Conservation (phyloP, 1,140 invertebrate genomes). For the Diabrotica undecimpunctata region DNA sequence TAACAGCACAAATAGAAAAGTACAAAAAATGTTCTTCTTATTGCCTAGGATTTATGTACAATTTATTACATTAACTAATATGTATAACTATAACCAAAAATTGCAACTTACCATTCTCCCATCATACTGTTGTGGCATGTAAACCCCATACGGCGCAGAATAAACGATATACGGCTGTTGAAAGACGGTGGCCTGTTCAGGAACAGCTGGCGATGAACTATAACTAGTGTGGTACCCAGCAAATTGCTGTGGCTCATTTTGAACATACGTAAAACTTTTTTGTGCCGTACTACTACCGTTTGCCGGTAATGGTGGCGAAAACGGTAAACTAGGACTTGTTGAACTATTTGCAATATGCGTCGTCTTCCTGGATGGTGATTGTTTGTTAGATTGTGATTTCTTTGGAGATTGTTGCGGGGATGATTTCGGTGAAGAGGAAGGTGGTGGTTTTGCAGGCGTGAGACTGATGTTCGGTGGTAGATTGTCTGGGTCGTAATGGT, state of each 20-base stretch:
- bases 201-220: conserved; percentile 8
- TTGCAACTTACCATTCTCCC: conserved; percentile 35
- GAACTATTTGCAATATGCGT: conserved; percentile 39
- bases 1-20: no score
- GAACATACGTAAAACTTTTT: conserved; percentile 25
- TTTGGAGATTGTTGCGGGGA: conserved; percentile 23
- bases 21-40: no score
- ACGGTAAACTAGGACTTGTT: conserved; percentile 45
- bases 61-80: no score
- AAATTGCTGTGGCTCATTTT: conserved; percentile 22
- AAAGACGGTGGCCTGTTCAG: conserved; percentile 31
- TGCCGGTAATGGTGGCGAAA: conserved; percentile 25
- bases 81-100: not conserved
- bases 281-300: conserved; percentile 13
- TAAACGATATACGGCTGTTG: conserved; percentile 43
- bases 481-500: conserved; percentile 71
- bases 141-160: conserved; percentile 37
- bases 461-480: conserved; percentile 52
- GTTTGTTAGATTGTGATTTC: conserved; percentile 27
- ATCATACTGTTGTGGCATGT: conserved; percentile 40
- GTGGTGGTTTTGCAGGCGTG: conserved; percentile 26
- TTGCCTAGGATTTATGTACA: no score
- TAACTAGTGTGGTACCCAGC: conserved; percentile 8
- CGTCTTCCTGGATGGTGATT: conserved; percentile 31
- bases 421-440: conserved; percentile 26